These are phyloP conservation scores for Pseudococcus longispinus DNA, from an alignment of 2,888 invertebrate species.

Conservation along the genomic window DNA sequence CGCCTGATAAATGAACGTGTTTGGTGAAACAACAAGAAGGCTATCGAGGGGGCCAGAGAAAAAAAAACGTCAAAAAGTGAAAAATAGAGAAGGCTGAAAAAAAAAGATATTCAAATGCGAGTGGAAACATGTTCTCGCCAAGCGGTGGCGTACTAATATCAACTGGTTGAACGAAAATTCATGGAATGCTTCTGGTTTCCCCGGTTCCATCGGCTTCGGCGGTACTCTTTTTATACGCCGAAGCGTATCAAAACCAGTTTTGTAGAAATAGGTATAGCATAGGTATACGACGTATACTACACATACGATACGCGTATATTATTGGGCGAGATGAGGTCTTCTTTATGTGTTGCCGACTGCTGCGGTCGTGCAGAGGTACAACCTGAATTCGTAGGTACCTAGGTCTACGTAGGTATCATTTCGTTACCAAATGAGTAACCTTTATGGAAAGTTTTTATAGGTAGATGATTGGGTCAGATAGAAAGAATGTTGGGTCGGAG, in stretches of 20 bases:
- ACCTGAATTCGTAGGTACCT: background rate
- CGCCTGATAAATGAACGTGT: background rate
- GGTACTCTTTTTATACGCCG: conserved; percentile 33
- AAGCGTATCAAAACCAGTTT: conserved; percentile 41
- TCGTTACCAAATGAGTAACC: background rate
- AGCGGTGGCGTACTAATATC: conserved; percentile 33
- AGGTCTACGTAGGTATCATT: background rate
- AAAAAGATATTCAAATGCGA: background rate
- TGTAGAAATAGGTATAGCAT: conserved; percentile 22
- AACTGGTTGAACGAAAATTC: conserved; percentile 42
- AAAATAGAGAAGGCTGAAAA: background rate
- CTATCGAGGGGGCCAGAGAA: background rate
- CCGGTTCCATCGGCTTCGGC: conserved; percentile 7
- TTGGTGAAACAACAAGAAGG: background rate
- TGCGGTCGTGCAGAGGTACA: background rate
- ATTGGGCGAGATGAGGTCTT: background rate
- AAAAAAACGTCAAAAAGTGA: background rate
- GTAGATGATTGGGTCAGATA: background rate
- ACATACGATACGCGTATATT: background rate
- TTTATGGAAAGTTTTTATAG: background rate
- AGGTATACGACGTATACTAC: background rate
- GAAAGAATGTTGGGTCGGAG: background rate
- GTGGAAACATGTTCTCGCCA: conserved; percentile 9
- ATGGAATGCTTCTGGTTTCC: conserved; percentile 38
- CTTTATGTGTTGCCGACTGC: background rate